Evolutionary conservation across 2,797 vertebrate species (phyloP), one percentile per base, ranked within the genome.

Genomic region (Smutsia gigantea): DNA sequence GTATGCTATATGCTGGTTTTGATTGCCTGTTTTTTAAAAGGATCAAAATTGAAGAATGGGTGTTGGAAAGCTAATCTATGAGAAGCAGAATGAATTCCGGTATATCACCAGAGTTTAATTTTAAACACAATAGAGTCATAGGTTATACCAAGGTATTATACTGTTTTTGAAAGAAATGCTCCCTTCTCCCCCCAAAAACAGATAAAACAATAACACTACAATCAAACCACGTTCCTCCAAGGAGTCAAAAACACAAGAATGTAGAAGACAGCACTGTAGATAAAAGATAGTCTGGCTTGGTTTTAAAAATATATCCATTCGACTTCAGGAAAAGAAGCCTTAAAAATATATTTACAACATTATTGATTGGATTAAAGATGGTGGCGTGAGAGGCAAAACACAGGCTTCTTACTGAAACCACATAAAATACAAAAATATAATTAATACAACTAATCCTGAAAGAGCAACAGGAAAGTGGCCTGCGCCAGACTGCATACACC

Each of bases 301-400:
- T 94, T 94, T 78, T 55, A 42, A 91, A 94, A 96, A 94, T 46
- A 90, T 84, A 95, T 39, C 19, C 59, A 93, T 63, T 39, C 13
- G 13, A 29, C 77, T 92, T 75, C 46, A 93, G 92, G 83, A 1
- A 46, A 94, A 93, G 96, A n/a, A 82, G 23, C n/a, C 66, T 82
- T 90, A 97, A 95, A 95, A 97, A 95, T 83, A 89, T 94, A 97
- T 71, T 66, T 97, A 86, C 84, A 82, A 5, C 39, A 39, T 39
- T 39, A 39, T 39, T 39, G 39, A 5, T n/a, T n/a, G n/a, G n/a
- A n/a, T n/a, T n/a, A n/a, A n/a, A n/a, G n/a, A n/a, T n/a, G n/a
- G n/a, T n/a, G n/a, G n/a, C n/a, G n/a, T n/a, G n/a, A n/a, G n/a
- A n/a, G n/a, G n/a, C n/a, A n/a, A n/a, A n/a, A n/a, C n/a, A n/a